phyloP scores from a whole-genome alignment of 2,113 vertebrate species.

The Zosterops japonicus region DNA sequence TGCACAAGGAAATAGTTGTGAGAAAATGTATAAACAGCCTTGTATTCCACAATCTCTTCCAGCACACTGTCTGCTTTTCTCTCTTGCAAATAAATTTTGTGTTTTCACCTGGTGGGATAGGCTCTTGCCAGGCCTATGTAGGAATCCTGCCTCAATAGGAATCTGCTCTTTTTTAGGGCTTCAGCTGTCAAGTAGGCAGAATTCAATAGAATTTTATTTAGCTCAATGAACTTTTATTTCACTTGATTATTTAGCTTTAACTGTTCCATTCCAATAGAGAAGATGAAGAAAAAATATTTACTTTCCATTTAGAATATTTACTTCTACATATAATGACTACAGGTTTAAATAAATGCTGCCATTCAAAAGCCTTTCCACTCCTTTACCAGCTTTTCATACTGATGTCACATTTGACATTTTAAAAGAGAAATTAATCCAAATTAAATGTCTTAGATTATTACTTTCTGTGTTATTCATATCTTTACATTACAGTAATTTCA shows the following conservation, averaged over 20 bases:
- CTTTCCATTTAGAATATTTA: background rate
- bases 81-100: background rate
- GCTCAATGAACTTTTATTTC: background rate
- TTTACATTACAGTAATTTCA: background rate
- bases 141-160: background rate
- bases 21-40: background rate
- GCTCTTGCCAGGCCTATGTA: background rate
- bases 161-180: background rate
- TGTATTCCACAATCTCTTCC: background rate
- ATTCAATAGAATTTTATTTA: background rate
- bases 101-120: background rate
- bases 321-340: background rate
- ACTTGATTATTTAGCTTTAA: background rate
- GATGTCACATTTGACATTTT: background rate
- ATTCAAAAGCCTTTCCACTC: background rate
- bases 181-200: background rate
- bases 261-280: background rate
- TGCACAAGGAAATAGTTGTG: background rate
- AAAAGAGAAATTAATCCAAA: background rate
- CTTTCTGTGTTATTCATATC: background rate
- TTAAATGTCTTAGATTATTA: background rate
- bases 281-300: background rate
- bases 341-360: background rate
- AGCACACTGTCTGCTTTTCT: background rate
- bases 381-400: background rate